Percentiles rank a stretch among this genome's conserved stretches.
phyloP scores from a whole-genome alignment of 2,113 vertebrate species.

The Pterocles orientalis region DNA sequence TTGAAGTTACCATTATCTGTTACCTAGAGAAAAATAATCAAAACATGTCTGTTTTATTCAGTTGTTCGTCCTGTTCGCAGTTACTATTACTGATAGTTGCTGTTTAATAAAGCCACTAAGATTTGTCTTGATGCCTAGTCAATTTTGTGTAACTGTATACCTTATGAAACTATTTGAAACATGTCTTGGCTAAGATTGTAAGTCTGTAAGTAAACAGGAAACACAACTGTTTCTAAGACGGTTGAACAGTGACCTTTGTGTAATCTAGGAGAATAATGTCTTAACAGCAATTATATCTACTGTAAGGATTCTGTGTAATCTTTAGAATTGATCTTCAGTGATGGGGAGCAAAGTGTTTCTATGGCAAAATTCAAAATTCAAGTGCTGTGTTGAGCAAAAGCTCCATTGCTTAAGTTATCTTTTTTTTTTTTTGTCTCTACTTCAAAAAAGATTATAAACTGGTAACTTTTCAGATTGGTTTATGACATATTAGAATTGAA shows the following conservation, averaged over 20 bases:
- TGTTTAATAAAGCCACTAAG: background rate
- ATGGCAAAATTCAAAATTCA: background rate
- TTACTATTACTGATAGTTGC: background rate
- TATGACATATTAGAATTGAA: background rate
- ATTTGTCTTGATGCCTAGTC: background rate
- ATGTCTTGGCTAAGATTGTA: background rate
- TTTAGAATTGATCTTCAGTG: background rate
- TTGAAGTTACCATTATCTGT: background rate
- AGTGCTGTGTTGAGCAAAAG: background rate
- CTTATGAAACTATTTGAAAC: background rate
- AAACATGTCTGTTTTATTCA: background rate
- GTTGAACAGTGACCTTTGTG: background rate
- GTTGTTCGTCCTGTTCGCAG: background rate
- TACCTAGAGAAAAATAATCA: background rate
- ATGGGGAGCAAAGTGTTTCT: background rate
- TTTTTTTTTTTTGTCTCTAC: background rate
- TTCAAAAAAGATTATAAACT: background rate
- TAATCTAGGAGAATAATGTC: background rate
- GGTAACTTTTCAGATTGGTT: background rate
- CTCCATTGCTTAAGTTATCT: background rate
- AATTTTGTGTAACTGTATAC: background rate
- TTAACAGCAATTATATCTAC: background rate
- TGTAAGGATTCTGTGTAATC: background rate
- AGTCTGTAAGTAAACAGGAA: conserved; percentile 19
- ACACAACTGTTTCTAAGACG: background rate